These are phyloP conservation scores for Drosophila trichaetosa DNA, from an alignment of 2,888 invertebrate genomes.

Conservation along the genomic window DNA sequence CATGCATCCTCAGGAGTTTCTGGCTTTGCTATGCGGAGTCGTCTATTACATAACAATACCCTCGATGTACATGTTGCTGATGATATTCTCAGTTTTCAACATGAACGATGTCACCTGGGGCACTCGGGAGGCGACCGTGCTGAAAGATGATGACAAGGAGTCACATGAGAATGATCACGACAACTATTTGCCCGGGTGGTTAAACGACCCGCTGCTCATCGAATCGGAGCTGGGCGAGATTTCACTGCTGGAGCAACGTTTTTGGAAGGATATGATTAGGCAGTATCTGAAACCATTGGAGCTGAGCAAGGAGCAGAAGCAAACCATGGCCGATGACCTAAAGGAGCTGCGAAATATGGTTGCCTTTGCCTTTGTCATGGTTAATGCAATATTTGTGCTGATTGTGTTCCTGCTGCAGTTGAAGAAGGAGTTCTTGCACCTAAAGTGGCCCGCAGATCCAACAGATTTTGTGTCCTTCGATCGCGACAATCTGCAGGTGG, in stretches of 20 bases:
- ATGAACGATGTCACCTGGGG: constrained; percentile 98
- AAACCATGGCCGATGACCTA: constrained; percentile 82
- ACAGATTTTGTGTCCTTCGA: constrained; percentile 86
- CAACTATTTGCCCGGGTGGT: constrained; percentile 86
- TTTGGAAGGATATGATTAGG: constrained; percentile 92
- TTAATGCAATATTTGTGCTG: constrained; percentile 91
- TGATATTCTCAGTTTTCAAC: constrained; percentile 96
- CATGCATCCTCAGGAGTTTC: constrained; percentile 92
- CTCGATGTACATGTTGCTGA: constrained; percentile 96
- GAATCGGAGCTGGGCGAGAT: constrained; percentile 89
- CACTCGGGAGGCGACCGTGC: constrained; percentile 90
- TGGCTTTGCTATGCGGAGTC: constrained; percentile 90
- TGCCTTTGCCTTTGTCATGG: constrained; percentile 90
- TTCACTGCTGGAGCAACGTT: constrained; percentile 88
- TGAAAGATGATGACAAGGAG: constrained; percentile 45
- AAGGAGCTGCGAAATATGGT: constrained; percentile 87
- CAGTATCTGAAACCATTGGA: constrained; percentile 91
- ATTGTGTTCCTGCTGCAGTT: constrained; percentile 90
- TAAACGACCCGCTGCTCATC: constrained; percentile 89
- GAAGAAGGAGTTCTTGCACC: constrained; percentile 89
- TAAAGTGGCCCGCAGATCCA: constrained; percentile 89
- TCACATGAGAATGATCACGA: constrained; percentile 33
- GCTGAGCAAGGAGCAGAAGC: constrained; percentile 88
- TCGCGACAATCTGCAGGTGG: constrained; percentile 85
- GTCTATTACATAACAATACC: constrained; percentile 97